A percentile compares a stretch with the other conserved stretches of the same genome.
Evolutionary conservation across 2,888 invertebrate genomes (phyloP).

Genomic region (Limnephilus lunatus): DNA sequence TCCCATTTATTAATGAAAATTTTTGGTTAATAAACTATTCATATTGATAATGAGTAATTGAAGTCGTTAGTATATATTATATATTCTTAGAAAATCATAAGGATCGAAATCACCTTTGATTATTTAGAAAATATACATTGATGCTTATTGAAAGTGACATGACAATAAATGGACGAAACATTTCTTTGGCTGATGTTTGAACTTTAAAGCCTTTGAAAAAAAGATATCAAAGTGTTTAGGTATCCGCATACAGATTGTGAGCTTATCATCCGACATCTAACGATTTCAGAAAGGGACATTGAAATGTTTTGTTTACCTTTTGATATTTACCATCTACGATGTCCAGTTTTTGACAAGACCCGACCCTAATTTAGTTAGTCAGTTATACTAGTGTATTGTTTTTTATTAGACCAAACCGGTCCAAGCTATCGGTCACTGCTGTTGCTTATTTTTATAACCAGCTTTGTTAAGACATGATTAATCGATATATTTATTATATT

Average conservation of each 20-base stretch:
- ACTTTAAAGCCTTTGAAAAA: neutral
- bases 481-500: constrained; percentile 58
- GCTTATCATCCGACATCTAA: neutral
- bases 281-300: constrained; percentile 56
- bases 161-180: neutral
- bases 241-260: neutral
- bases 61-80: neutral
- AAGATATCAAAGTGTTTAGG: neutral
- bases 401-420: constrained; percentile 55
- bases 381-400: constrained; percentile 54
- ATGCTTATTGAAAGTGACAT: neutral
- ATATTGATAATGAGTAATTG: neutral
- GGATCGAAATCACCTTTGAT: neutral
- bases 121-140: neutral
- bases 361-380: constrained; percentile 54
- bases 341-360: constrained; percentile 58
- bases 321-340: constrained; percentile 59
- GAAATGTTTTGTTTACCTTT: constrained; percentile 58
- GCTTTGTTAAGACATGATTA: constrained; percentile 58
- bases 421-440: constrained; percentile 52
- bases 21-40: neutral
- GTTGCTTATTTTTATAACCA: constrained; percentile 50
- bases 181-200: neutral
- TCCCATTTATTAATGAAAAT: neutral
- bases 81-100: neutral